Evolutionary conservation across 2,888 invertebrate species (phyloP), one percentile per base, ranked within the genome.

Genomic region (Galerucella pusilla): DNA sequence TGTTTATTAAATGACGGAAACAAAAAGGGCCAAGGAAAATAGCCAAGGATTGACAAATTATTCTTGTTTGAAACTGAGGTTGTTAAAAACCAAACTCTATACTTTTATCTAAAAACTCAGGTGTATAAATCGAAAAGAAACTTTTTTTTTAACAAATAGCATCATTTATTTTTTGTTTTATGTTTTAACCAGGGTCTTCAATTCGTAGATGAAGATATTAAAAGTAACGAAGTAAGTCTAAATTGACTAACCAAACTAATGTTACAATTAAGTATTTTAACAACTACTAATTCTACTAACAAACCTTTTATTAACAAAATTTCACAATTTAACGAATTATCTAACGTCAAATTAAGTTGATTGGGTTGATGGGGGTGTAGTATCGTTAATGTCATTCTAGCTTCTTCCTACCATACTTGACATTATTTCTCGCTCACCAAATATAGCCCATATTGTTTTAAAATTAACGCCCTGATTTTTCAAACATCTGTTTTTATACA

Each of bases 131-230:
- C 20, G 6, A 46, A 35, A 35, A 16, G 20, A 49, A 65, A 52
- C n/a, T n/a, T 52, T 14, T n/a, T 14, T n/a, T 6, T n/a, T n/a
- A 16, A 16, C 57, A 10, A 57, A 12, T 14, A 42, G 79, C 77
- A 71, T 76, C 72, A 78, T 70, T 75, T 72, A 64, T 75, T 78
- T 79, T 57, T 79, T 75, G 71, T 82, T 82, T 81, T 80, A 74
- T 81, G 81, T 84, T 80, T 82, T 80, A 75, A 81, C 75, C 80
- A 87, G 86, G 86, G 83, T 81, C 85, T 87, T 85, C 80, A 80
- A 75, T 83, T 83, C 71, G 81, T 81, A 76, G 85, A 83, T 67
- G 83, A 84, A 73, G 83, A 85, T 68, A 78, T 79, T 74, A 82
- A 83, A 78, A 85, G 83, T 76, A 83, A 84, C 77, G 81, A 83